Percentiles rank a stretch among this genome's conserved stretches.
Evolutionary conservation across 2,888 invertebrate genomes (phyloP).

Genomic region (Synanthedon tipuliformis): DNA sequence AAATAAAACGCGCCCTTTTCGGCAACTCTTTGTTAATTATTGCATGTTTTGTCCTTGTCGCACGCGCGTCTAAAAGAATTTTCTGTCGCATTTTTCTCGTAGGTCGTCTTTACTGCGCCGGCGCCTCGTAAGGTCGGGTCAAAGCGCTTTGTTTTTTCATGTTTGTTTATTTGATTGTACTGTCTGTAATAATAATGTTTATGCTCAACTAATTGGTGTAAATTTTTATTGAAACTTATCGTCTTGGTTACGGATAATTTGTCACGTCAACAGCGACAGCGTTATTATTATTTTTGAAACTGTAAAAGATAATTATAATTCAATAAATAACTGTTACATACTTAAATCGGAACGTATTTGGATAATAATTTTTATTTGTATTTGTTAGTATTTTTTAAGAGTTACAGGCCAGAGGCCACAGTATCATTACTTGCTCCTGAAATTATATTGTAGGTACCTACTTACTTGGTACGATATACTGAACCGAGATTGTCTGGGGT

Average conservation of each 20-base stretch:
- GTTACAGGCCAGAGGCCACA: too few relatives aligned
- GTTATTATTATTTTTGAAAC: constrained; percentile 5
- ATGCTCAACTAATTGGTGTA: constrained; percentile 60
- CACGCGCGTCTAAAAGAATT: constrained; percentile 1
- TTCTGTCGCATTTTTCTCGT: constrained; percentile 1
- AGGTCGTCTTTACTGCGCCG: constrained; percentile 9
- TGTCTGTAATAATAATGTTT: constrained; percentile 62
- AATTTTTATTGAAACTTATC: constrained; percentile 61
- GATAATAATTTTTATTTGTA: too few relatives aligned
- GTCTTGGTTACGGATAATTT: constrained; percentile 7
- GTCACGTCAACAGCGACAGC: not conserved
- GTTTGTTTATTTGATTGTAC: constrained; percentile 42
- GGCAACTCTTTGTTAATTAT: constrained; percentile 65
- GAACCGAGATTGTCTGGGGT: too few relatives aligned
- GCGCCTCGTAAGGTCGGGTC: constrained; percentile 6
- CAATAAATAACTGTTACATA: too few relatives aligned
- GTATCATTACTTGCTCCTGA: too few relatives aligned
- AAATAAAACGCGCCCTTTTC: constrained; percentile 47
- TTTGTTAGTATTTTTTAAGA: too few relatives aligned
- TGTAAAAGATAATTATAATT: too few relatives aligned
- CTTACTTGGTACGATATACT: too few relatives aligned
- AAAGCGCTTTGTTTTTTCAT: constrained; percentile 17
- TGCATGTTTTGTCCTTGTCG: constrained; percentile 15
- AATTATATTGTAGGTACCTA: too few relatives aligned
- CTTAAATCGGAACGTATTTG: too few relatives aligned